These are phyloP conservation scores for Eilema depressum DNA, from an alignment of 2,888 invertebrate genomes.

Conservation along the genomic window DNA sequence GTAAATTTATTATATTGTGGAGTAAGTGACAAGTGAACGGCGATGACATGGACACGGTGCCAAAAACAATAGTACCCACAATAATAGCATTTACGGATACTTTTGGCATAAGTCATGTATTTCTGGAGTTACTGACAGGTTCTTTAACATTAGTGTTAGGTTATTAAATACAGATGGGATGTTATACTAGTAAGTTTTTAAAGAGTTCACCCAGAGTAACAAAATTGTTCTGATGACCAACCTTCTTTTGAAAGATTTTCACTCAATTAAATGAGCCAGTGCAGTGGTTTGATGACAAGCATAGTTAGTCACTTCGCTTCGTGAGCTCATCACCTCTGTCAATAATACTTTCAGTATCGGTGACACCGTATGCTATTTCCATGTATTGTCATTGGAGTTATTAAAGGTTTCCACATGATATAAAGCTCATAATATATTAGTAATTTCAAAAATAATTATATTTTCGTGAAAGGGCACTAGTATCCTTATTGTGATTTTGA, in stretches of 20 bases:
- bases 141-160: slow-evolving; percentile 21
- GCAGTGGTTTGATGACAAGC: too few species aligned
- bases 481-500: background rate
- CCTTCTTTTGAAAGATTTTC: background rate
- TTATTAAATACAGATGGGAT: slow-evolving; percentile 6
- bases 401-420: background rate
- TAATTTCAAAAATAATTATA: background rate
- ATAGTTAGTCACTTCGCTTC: too few species aligned
- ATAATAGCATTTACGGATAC: slow-evolving; percentile 32
- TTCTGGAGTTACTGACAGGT: slow-evolving; percentile 18
- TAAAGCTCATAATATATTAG: background rate
- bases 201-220: too few species aligned
- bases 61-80: slow-evolving; percentile 47
- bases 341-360: too few species aligned
- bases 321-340: too few species aligned
- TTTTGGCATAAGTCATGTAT: slow-evolving; percentile 22
- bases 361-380: background rate
- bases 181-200: too few species aligned
- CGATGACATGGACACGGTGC: slow-evolving; percentile 45
- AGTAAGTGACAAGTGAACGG: slow-evolving; percentile 43
- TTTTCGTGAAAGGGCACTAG: background rate
- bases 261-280: background rate
- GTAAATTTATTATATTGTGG: slow-evolving; percentile 46
- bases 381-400: background rate
- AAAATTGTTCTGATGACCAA: background rate